Evolutionary conservation across 2,797 vertebrate species (phyloP).

Genomic region (Acanthurus leucopareius): DNA sequence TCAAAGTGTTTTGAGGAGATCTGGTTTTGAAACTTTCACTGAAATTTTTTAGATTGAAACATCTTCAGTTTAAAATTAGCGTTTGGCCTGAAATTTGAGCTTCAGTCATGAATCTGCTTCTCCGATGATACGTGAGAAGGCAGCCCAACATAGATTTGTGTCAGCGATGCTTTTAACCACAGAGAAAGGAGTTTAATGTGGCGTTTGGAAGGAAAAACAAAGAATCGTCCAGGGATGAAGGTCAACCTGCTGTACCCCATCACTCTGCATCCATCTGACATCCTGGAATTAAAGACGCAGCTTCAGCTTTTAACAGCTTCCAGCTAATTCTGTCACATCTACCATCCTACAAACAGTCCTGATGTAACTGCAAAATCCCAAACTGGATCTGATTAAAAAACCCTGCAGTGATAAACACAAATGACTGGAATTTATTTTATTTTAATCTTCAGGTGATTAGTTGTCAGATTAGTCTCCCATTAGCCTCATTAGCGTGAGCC

Average conservation of each 20-base stretch:
- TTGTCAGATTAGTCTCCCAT: constrained; percentile 45
- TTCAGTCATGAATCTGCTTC: constrained; percentile 62
- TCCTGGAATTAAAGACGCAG: not conserved
- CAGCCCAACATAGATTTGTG: constrained; percentile 71
- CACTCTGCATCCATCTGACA: constrained; percentile 8
- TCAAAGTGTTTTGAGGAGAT: not conserved
- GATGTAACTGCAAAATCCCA: not conserved
- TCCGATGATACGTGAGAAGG: constrained; percentile 75
- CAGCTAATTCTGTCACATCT: not conserved
- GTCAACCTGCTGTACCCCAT: constrained; percentile 30
- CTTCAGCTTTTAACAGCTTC: not conserved
- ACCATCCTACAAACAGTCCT: not conserved
- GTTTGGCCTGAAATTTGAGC: constrained; percentile 64
- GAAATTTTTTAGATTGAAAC: not conserved
- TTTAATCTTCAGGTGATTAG: constrained; percentile 22
- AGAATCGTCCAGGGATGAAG: constrained; percentile 16
- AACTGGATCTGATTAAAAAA: constrained; percentile 14
- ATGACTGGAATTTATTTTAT: constrained; percentile 4
- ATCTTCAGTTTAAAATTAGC: constrained; percentile 63
- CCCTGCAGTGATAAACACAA: constrained; percentile 26
- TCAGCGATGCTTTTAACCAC: constrained; percentile 58
- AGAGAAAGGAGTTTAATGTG: constrained; percentile 45
- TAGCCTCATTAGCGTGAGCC: constrained; percentile 52
- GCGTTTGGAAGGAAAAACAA: constrained; percentile 15
- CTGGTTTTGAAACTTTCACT: not conserved